These are phyloP conservation scores for Nesoenas mayeri DNA, from an alignment of 2,113 vertebrate species.

Conservation along the genomic window DNA sequence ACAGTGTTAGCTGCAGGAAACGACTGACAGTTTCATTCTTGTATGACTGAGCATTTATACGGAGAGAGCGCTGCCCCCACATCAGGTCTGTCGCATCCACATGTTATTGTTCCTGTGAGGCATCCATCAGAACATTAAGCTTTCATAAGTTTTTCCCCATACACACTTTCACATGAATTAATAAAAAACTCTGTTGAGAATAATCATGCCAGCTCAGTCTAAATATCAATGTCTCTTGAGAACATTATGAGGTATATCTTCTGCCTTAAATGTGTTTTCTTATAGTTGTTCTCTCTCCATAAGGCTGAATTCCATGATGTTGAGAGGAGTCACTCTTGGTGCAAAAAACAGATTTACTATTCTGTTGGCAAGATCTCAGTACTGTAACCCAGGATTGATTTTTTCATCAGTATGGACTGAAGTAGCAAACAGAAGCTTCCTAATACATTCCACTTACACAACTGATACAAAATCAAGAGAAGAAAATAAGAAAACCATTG, in stretches of 20 bases:
- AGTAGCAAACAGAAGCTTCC: background rate
- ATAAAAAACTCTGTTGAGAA: background rate
- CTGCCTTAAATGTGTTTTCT: background rate
- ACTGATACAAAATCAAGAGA: background rate
- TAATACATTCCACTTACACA: background rate
- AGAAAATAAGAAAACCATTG: conserved; percentile 84
- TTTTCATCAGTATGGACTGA: background rate
- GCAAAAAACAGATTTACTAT: background rate
- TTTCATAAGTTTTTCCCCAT: background rate
- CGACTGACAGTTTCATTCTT: background rate
- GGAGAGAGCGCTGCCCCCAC: background rate
- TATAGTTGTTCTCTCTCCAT: background rate
- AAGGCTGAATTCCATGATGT: background rate
- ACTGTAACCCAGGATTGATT: background rate
- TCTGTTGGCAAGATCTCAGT: conserved; percentile 20
- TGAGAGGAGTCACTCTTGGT: background rate
- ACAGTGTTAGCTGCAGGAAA: background rate
- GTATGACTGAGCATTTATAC: background rate
- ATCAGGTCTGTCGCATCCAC: background rate
- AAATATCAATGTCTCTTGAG: background rate
- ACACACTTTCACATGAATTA: background rate
- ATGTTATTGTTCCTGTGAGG: background rate
- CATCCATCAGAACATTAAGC: background rate
- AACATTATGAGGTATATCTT: background rate
- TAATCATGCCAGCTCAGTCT: background rate